Conservation (phyloP, 2,113 vertebrate genomes). For the Alectura lathami region DNA sequence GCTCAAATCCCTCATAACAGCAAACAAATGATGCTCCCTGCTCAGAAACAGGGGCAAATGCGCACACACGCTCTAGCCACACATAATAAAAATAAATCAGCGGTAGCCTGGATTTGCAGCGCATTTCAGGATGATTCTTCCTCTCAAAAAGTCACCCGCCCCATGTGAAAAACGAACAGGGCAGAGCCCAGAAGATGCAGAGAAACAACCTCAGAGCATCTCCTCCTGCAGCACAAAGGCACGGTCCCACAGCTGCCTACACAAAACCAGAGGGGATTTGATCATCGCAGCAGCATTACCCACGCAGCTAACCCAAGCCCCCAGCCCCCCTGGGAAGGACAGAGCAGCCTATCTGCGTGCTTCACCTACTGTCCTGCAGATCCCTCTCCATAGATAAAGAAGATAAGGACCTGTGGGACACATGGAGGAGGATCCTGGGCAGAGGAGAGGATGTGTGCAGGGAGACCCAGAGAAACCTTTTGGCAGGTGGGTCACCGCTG, state of each 20-base stretch:
- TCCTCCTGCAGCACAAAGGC: background rate
- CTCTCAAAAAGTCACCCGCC: background rate
- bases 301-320: background rate
- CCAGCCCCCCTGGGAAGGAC: background rate
- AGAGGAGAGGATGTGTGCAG: background rate
- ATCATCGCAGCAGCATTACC: background rate
- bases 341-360: background rate
- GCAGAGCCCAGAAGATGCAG: background rate
- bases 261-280: background rate
- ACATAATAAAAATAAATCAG: background rate
- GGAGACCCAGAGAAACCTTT: background rate
- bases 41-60: background rate
- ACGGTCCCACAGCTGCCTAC: background rate
- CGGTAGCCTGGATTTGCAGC: background rate
- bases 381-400: background rate
- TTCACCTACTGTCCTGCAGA: background rate
- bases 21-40: background rate
- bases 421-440: background rate
- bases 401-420: rapidly evolving
- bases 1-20: background rate
- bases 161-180: background rate
- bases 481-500: background rate
- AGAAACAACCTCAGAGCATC: background rate
- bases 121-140: background rate
- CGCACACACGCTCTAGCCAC: background rate